Evolutionary conservation across 2,888 invertebrate genomes (phyloP).

Genomic region (Tetrapedia diversipes): DNA sequence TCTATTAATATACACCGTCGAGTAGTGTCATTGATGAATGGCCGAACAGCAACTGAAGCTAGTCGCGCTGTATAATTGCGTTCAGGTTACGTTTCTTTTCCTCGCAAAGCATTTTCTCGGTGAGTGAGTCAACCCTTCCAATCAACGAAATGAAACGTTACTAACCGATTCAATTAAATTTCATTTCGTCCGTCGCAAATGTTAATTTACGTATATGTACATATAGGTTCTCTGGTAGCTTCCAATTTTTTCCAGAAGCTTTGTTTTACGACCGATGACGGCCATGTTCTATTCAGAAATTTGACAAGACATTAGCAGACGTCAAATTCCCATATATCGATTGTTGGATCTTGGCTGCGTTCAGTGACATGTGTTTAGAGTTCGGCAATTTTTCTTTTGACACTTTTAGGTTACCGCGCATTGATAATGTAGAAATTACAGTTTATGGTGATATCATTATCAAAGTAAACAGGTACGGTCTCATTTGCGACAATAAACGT

Average conservation of each 20-base stretch:
- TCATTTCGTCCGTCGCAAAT: neutral
- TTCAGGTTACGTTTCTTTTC: neutral
- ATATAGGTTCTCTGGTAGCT: neutral
- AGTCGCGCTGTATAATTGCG: neutral
- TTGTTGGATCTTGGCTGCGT: too few relatives aligned
- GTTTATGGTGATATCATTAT: too few relatives aligned
- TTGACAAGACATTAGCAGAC: neutral
- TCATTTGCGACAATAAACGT: neutral
- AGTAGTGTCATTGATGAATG: constrained; percentile 32
- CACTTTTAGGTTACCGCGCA: too few relatives aligned
- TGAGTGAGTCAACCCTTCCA: neutral
- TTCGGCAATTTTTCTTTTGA: too few relatives aligned
- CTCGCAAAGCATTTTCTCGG: neutral
- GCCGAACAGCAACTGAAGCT: neutral
- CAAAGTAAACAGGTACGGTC: neutral
- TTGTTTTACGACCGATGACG: neutral
- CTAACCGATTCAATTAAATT: neutral
- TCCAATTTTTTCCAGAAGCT: neutral
- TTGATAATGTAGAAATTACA: too few relatives aligned
- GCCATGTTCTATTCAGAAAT: neutral
- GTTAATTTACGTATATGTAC: neutral
- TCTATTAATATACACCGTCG: constrained; percentile 65
- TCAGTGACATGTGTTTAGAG: too few relatives aligned
- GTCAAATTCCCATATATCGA: neutral
- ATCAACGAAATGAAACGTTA: neutral